Evolutionary conservation across 1,140 invertebrate species (phyloP).

Genomic region (Lanistes nyassanus): DNA sequence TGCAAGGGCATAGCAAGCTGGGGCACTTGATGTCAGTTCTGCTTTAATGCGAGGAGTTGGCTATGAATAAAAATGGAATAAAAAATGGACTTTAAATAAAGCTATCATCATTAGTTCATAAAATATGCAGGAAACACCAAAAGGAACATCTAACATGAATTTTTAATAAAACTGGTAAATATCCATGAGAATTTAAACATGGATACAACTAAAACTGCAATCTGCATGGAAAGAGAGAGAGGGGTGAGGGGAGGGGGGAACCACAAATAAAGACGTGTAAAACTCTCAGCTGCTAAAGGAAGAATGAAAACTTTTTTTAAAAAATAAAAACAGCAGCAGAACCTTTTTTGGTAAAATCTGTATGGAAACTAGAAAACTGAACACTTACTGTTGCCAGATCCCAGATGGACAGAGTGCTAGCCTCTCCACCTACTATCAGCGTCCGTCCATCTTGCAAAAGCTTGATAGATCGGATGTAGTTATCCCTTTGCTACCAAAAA

Average conservation of each 20-base stretch:
- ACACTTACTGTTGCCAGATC: conserved; percentile 79
- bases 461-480: conserved; percentile 97
- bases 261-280: no score
- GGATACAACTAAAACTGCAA: background rate
- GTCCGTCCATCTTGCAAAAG: conserved; percentile 95
- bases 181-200: background rate
- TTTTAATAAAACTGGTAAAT: no score
- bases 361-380: background rate
- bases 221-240: background rate
- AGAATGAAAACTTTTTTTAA: no score
- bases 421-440: conserved; percentile 96
- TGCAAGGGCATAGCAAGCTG: conserved; percentile 96
- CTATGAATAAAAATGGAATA: conserved; percentile 39
- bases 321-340: no score
- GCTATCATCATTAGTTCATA: no score
- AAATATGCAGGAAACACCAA: no score
- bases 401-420: conserved; percentile 95
- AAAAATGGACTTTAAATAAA: background rate
- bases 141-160: no score
- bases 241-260: background rate
- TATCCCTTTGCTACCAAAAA: conserved; percentile 78
- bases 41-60: conserved; percentile 83
- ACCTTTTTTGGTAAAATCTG: no score
- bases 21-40: conserved; percentile 94
- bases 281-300: no score